Evolutionary conservation across 2,888 invertebrate species (phyloP).

Genomic region (Hydropsyche betteni): DNA sequence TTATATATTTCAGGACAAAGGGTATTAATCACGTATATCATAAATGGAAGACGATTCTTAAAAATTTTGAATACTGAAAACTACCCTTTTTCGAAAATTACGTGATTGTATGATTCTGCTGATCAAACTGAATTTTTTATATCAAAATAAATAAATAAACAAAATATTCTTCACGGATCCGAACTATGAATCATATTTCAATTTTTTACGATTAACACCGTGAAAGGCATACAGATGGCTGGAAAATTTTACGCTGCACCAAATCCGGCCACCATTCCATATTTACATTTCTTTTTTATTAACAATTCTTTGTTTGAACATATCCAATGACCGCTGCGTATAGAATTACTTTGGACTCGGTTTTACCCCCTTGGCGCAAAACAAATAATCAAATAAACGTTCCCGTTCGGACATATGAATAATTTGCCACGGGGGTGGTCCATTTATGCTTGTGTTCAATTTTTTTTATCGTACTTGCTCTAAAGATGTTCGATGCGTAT

Average conservation of each 20-base stretch:
- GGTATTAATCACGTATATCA: too few species aligned
- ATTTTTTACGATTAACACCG: too few species aligned
- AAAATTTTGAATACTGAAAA: too few species aligned
- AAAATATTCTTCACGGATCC: too few species aligned
- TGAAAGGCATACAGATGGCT: neutral
- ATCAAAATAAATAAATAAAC: neutral
- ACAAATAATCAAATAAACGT: constrained; percentile 38
- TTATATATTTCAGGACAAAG: too few species aligned
- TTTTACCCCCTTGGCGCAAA: constrained; percentile 33
- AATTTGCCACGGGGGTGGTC: constrained; percentile 27
- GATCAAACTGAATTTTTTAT: neutral
- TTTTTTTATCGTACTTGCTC: too few species aligned
- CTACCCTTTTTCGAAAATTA: too few species aligned
- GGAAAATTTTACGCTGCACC: constrained; percentile 15
- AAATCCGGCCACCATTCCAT: constrained; percentile 8
- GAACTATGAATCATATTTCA: too few species aligned
- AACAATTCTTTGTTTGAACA: constrained; percentile 21
- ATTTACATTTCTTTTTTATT: constrained; percentile 12
- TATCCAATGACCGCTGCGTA: constrained; percentile 43
- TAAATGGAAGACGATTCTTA: too few species aligned
- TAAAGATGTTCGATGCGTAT: too few species aligned
- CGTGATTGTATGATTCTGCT: too few species aligned
- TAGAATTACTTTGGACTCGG: constrained; percentile 41
- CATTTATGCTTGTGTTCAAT: too few species aligned
- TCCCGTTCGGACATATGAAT: constrained; percentile 35